Conservation (phyloP, 2,888 invertebrate genomes). For the Lasius fuliginosus region DNA sequence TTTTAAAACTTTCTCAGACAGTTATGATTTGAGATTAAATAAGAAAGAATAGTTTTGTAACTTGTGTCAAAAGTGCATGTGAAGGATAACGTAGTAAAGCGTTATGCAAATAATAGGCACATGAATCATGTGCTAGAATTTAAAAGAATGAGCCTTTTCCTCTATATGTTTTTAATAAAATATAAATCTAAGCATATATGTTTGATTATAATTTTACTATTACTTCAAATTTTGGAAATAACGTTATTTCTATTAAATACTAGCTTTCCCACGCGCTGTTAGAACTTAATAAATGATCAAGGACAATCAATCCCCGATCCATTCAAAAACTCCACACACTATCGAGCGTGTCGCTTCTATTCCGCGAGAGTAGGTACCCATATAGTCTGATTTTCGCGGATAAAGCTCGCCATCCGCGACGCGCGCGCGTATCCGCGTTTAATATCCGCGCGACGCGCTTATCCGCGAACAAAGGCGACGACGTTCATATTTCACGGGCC, state of each 20-base stretch:
- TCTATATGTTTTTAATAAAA: neutral
- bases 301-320: conserved; percentile 76
- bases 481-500: conserved; percentile 81
- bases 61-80: no score
- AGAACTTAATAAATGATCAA: conserved; percentile 58
- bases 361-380: conserved; percentile 73
- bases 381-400: conserved; percentile 66
- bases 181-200: neutral
- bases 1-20: no score
- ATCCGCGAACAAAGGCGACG: conserved; percentile 74
- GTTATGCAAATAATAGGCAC: no score
- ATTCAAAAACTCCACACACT: conserved; percentile 63
- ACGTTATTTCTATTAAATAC: neutral
- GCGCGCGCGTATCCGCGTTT: conserved; percentile 68
- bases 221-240: neutral
- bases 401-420: conserved; percentile 56
- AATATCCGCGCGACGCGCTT: conserved; percentile 75
- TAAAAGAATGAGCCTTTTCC: neutral
- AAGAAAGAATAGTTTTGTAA: no score
- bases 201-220: neutral
- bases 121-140: no score
- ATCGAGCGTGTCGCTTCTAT: conserved; percentile 66
- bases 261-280: conserved; percentile 8
- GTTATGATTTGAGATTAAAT: no score
- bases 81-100: no score